A percentile compares a stretch with the other conserved stretches of the same genome.
These are phyloP conservation scores for Enteromius thamalakanensis DNA, from an alignment of 2,797 vertebrate species.

Conservation along the genomic window DNA sequence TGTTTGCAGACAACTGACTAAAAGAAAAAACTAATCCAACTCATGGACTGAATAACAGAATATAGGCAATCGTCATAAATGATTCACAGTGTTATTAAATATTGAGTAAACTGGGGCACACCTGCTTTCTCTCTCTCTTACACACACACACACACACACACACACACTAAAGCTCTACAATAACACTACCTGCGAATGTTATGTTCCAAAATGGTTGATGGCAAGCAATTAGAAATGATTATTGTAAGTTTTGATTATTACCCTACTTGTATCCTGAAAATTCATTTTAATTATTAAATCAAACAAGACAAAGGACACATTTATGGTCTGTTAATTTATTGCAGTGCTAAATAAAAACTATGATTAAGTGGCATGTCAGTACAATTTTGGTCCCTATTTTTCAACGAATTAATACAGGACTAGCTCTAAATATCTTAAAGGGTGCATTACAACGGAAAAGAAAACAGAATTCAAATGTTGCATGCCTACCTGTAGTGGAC, in stretches of 20 bases:
- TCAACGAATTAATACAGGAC: neutral
- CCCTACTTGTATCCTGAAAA: neutral
- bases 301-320: neutral
- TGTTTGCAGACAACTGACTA: neutral
- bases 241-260: neutral
- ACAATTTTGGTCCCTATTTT: neutral
- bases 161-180: neutral
- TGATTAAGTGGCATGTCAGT: neutral
- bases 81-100: constrained; percentile 76
- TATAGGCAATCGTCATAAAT: constrained; percentile 65
- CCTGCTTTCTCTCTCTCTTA: constrained; percentile 58
- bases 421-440: neutral
- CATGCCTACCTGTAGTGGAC: constrained; percentile 95
- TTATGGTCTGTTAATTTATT: neutral
- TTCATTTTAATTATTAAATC: neutral
- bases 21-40: neutral
- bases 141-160: constrained; percentile 40
- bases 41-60: constrained; percentile 19
- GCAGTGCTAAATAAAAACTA: neutral
- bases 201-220: neutral
- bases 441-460: neutral
- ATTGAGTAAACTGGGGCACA: constrained; percentile 69
- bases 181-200: neutral
- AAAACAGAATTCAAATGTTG: constrained; percentile 13
- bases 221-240: neutral